phyloP scores from a whole-genome alignment of 2,797 vertebrate species.

The Sebastes minor region DNA sequence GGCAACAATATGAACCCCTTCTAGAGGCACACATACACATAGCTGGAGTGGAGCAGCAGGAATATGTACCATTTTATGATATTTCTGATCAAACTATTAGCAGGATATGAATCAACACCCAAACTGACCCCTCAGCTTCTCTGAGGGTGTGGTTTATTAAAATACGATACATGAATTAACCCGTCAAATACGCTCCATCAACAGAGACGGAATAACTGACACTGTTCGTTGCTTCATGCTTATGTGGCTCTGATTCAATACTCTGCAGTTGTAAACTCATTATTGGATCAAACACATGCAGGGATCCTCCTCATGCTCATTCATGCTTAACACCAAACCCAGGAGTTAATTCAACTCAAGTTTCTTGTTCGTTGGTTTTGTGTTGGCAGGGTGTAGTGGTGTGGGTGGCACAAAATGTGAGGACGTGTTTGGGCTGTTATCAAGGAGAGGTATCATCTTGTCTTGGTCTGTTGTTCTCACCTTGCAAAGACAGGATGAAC shows the following conservation, averaged over 20 bases:
- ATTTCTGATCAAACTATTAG: not conserved
- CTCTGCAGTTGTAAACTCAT: not conserved
- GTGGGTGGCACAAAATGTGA: not conserved
- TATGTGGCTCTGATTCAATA: not conserved
- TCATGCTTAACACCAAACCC: not conserved
- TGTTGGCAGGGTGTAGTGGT: not conserved
- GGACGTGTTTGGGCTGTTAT: not conserved
- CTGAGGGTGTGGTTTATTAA: conserved; percentile 12
- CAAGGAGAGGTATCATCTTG: not conserved
- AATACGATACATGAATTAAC: conserved; percentile 24
- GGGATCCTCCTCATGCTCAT: not conserved
- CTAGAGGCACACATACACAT: not conserved
- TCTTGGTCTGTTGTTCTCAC: conserved; percentile 23
- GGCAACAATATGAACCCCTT: not conserved
- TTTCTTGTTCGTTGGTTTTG: not conserved
- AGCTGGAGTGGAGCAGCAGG: not conserved
- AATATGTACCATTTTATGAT: not conserved
- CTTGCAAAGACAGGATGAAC: not conserved
- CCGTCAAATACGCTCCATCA: conserved; percentile 7
- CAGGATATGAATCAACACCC: not conserved
- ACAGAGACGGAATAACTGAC: not conserved
- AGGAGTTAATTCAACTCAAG: not conserved
- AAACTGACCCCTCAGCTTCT: not conserved
- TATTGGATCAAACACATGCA: not conserved
- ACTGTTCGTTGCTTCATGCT: not conserved